phyloP scores from a whole-genome alignment of 2,113 vertebrate genomes.

The Stictonetta naevosa region DNA sequence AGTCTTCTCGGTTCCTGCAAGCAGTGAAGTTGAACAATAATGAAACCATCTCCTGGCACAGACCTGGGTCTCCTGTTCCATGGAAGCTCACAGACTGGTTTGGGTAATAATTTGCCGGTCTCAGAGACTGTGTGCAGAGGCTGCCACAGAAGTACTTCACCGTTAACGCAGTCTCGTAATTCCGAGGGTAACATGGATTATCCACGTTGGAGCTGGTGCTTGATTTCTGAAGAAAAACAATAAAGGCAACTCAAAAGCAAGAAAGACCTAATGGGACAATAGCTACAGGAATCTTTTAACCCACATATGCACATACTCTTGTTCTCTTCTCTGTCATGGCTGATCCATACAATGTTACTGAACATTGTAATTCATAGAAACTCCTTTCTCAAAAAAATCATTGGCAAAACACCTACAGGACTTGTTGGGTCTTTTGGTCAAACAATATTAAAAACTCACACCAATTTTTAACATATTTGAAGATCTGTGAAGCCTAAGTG shows the following conservation, averaged over 20 bases:
- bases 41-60: constrained; percentile 80
- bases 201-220: constrained; percentile 21
- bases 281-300: not conserved
- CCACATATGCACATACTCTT: not conserved
- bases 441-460: not conserved
- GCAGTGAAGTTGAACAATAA: constrained; percentile 83
- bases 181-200: constrained; percentile 87
- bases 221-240: constrained; percentile 58
- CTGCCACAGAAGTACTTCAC: constrained; percentile 81
- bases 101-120: constrained; percentile 69
- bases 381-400: not conserved
- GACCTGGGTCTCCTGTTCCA: constrained; percentile 78
- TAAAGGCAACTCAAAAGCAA: not conserved
- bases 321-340: not conserved
- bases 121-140: constrained; percentile 80
- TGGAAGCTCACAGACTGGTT: constrained; percentile 67
- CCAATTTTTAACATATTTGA: not conserved
- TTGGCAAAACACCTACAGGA: not conserved
- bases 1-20: constrained; percentile 76
- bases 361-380: not conserved
- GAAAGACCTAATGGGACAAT: not conserved
- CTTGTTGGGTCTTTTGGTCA: not conserved
- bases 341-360: not conserved
- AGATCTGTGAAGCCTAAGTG: not conserved
- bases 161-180: constrained; percentile 64